Evolutionary conservation across 2,888 invertebrate species (phyloP), one percentile per base, ranked within the genome.

Genomic region (Druceiella hillmani): DNA sequence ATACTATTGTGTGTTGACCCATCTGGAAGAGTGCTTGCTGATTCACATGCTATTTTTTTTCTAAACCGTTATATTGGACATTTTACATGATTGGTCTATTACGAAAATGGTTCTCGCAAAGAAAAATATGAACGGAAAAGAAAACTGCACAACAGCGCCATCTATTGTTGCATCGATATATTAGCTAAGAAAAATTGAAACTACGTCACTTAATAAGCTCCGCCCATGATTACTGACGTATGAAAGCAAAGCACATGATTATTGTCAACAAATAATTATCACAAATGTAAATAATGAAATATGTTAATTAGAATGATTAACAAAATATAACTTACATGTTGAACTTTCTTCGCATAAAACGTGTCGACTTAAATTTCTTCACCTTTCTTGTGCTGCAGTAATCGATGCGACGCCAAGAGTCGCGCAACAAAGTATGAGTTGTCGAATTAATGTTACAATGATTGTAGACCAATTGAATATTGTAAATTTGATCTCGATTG

Each of bases 301-400:
- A 26, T 30, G 26, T 20, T 33, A 40, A 34, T 13, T 32, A 16
- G 29, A 35, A 24, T 30, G 35, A 29, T 22, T 27, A 24, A 28
- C 20, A 43, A 11, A 11, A 25, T 11, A 25, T 11, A 56, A 68
- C 69, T 69, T 55, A 69, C 70, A 69, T 69, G 53, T 56, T 67
- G 40, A 57, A 47, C 51, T 62, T 56, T 62, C 56, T 60, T 62
- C 56, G n/a, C n/a, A n/a, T 62, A 33, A 45, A 55, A 53, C 54
- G 47, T 36, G 55, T 50, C 57, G 59, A 62, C 59, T 61, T 70
- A 38, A 59, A 59, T 52, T 66, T 68, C 57, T 62, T 65, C 33
- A 59, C 59, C 46, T 59, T 66, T 61, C 62, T 58, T 51, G 60
- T 58, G 54, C 43, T 58, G 54, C 50, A 55, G 42, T 54, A 53